Evolutionary conservation across 2,888 invertebrate species (phyloP), one percentile per base, ranked within the genome.

Genomic region (Synergus umbraculus): DNA sequence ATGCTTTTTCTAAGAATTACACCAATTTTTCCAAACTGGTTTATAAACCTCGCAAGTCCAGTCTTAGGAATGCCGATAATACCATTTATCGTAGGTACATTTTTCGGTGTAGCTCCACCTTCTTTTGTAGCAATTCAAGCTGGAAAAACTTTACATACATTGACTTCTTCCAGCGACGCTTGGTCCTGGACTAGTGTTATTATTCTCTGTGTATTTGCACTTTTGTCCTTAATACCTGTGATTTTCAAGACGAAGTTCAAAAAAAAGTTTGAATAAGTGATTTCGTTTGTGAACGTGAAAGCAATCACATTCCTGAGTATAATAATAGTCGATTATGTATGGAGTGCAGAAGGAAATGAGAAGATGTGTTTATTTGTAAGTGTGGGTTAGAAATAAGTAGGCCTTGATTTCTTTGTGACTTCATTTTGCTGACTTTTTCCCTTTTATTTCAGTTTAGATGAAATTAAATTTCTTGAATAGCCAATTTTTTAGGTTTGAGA

Each of bases 11-110:
- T 99, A 86, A 95, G 99, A 86, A 97, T 99, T 90, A 99, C 99
- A 43, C 99, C 99, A 78, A 96, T 99, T 90, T 93, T 99, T 88
- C 99, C 99, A 9, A 99, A 99, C 92, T 99, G 99, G 99, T 99
- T 99, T 92, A 99, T 99, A 85, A 99, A 99, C 93, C 94, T 99
- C 90, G 96, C 97, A 0, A 97, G 99, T 83, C 99, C 99, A 63
- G 97, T 99, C 58, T 97, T 99, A 88, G 98, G 98, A 87, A 99
- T 99, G 58, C 98, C 99, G 0, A 92, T 99, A 82, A 90, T 95
- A 84, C 97, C 98, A 81, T 99, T 99, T 93, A 97, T 97, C 84
- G 91, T 98, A 80, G 99, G 99, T 84, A 99, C 99, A 81, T 99
- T 99, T 92, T 94, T 99, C 84, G 97, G 98, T 84, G 98, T 98